These are phyloP conservation scores for Atopsyche davidsoni DNA, from an alignment of 1,140 invertebrate species.

Conservation along the genomic window DNA sequence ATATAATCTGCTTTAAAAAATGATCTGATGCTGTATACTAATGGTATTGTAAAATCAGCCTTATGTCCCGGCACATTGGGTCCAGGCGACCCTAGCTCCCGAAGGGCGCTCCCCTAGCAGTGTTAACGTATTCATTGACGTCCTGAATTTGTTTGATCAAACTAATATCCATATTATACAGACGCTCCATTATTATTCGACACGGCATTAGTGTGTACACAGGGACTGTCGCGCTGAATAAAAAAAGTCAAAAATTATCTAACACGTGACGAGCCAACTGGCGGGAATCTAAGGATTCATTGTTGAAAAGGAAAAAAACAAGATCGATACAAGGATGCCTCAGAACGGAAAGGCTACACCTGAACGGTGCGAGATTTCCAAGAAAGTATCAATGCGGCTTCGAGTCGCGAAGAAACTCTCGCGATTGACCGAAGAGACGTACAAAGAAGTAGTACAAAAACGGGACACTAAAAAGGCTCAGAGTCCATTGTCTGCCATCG, in stretches of 20 bases:
- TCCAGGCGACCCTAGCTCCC: too few species aligned
- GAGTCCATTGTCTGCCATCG: too few species aligned
- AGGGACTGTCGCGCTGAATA: conserved; percentile 4
- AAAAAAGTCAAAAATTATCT: conserved; percentile 8
- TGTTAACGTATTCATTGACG: conserved; percentile 15
- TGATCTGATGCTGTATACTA: too few species aligned
- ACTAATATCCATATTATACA: conserved; percentile 20
- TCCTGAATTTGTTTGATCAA: conserved; percentile 19
- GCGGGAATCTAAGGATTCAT: conserved; percentile 9
- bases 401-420: too few species aligned
- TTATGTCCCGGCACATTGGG: too few species aligned
- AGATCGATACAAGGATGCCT: background rate
- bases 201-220: conserved; percentile 2
- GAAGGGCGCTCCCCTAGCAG: conserved; percentile 14
- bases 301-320: conserved; percentile 4
- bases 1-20: too few species aligned
- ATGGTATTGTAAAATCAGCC: too few species aligned
- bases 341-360: background rate
- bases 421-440: too few species aligned
- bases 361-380: too few species aligned
- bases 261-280: conserved; percentile 9
- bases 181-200: conserved; percentile 7
- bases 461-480: too few species aligned
- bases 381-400: too few species aligned
- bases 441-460: too few species aligned